Base-by-base conservation (phyloP, 2,888 invertebrate species). In the Steromphala cineraria region DNA sequence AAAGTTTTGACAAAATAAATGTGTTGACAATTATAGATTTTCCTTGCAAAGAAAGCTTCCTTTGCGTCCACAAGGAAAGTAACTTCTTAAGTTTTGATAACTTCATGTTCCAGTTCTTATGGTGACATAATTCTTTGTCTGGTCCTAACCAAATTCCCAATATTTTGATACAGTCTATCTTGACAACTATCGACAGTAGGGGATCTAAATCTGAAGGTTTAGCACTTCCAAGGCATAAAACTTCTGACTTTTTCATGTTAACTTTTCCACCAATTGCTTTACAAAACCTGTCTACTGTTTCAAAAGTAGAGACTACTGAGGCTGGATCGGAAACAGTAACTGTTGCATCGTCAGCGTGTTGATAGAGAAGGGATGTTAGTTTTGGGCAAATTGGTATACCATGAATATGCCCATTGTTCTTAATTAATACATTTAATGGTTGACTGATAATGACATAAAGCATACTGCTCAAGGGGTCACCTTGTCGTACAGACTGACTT, bases 391-490 rank as follows among this genome's bases (percentile, higher is more conserved):
- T 4, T 36, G 7, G 4, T 4, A 36, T 36, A 4, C 4, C 4
- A 36, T 36, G 2, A 7, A 36, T 36, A 7, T 36, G 7, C 2
- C 4, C 4, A 7, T 36, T 36, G 36, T 2, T 36, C 7, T 36
- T 36, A 7, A 36, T 36, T 4, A 36, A 7, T 36, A 4, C 4
- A 36, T 36, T 7, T 2, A 36, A 7, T 36, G 36, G 7, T 36
- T 36, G 36, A 36, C 36, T 36, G 7, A 36, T 7, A 36, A 36
- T 36, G 7, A 7, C 36, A 36, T 4, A 2, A 36, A 36, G 36
- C 7, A 36, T 4, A 7, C 36, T 36, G 36, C 36, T 36, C 7
- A 36, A 7, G 75, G 81, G 81, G 78, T 81, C 78, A 81, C 81
- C 78, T n/a, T 56, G 56, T 56, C 19, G 17, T 1, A 56, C 56